A percentile compares a stretch with the other conserved stretches of the same genome.
Evolutionary conservation across 2,888 invertebrate species (phyloP).

Genomic region (Nephrotoma flavescens): DNA sequence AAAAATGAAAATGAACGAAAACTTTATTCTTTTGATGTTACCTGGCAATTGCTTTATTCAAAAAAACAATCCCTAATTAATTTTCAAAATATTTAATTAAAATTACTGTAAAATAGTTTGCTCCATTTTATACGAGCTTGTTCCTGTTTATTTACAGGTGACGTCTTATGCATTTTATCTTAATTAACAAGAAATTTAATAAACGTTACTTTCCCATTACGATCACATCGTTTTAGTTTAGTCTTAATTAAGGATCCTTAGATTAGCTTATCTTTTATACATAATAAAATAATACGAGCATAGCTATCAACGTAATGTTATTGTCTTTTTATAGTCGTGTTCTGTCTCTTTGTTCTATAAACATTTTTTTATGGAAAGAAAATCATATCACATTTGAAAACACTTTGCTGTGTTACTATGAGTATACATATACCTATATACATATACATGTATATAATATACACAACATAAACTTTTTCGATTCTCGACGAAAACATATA

Average conservation of each 20-base stretch:
- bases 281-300: neutral
- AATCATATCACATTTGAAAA: no score
- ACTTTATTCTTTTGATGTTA: no score
- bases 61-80: no score
- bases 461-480: neutral
- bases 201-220: neutral
- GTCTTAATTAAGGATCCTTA: neutral
- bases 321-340: neutral
- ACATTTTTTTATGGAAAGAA: no score
- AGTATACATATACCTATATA: no score
- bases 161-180: neutral
- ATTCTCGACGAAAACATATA: neutral
- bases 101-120: no score
- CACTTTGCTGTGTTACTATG: no score
- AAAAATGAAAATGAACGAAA: no score
- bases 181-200: neutral
- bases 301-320: neutral
- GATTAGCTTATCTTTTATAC: neutral
- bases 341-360: neutral
- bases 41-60: no score
- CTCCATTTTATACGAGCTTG: no score
- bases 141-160: neutral
- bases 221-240: neutral
- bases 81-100: no score
- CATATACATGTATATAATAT: neutral